A percentile compares a stretch with the other conserved stretches of the same genome.
Conservation (phyloP, 2,113 vertebrate species). For the Anoplopoma fimbria region DNA sequence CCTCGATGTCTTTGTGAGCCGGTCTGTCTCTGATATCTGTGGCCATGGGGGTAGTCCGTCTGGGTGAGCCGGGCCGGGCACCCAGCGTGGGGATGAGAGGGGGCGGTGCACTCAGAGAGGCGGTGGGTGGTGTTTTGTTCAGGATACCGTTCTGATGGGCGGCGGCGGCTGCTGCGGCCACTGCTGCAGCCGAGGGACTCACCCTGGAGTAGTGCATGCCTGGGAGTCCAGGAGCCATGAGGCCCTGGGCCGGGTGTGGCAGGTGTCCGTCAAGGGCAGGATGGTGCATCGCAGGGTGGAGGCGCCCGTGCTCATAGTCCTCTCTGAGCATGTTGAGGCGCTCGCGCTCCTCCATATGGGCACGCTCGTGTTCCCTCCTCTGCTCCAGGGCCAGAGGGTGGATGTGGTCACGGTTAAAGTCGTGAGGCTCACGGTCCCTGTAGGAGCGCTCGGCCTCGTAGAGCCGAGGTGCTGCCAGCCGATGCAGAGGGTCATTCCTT, state of each 20-base stretch:
- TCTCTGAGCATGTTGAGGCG: constrained; percentile 93
- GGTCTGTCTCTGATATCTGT: constrained; percentile 94
- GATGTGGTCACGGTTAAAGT: constrained; percentile 91
- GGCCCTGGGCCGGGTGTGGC: constrained; percentile 89
- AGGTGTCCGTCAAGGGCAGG: constrained; percentile 92
- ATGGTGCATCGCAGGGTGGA: constrained; percentile 90
- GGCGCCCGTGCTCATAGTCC: constrained; percentile 93
- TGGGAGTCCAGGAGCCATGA: constrained; percentile 92
- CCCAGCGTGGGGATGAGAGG: constrained; percentile 95
- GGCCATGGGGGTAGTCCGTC: constrained; percentile 95
- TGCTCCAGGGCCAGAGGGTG: constrained; percentile 90
- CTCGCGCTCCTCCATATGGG: constrained; percentile 91
- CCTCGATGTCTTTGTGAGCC: constrained; percentile 96
- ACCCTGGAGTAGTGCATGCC: constrained; percentile 97
- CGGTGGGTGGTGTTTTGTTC: constrained; percentile 94
- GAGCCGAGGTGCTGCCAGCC: constrained; percentile 88
- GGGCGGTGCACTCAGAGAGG: constrained; percentile 94
- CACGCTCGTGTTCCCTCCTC: constrained; percentile 91
- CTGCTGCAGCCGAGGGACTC: constrained; percentile 86
- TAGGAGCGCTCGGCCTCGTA: constrained; percentile 94
- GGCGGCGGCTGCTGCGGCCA: constrained; percentile 71
- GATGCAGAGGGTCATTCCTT: constrained; percentile 92
- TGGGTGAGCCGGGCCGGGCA: constrained; percentile 89
- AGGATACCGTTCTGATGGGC: constrained; percentile 93
- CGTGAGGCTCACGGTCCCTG: constrained; percentile 94